Evolutionary conservation across 2,113 vertebrate species (phyloP).

Genomic region (Elephas maximus): DNA sequence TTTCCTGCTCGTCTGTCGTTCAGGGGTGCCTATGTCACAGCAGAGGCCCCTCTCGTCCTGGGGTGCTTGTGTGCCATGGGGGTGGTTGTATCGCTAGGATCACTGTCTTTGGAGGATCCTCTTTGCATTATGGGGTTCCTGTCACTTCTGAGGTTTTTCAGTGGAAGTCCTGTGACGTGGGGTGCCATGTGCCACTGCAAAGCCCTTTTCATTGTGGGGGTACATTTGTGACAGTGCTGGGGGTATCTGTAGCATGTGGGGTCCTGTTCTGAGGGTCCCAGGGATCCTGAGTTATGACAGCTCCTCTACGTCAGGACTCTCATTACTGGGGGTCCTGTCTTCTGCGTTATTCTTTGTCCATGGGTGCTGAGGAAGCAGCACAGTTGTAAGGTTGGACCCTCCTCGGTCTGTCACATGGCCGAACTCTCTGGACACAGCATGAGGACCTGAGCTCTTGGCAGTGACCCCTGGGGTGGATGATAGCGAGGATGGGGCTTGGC

Average conservation of each 20-base stretch:
- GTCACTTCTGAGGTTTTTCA: slow-evolving; percentile 33
- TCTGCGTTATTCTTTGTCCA: not conserved
- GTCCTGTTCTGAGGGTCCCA: not conserved
- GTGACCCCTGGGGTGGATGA: slow-evolving; percentile 12
- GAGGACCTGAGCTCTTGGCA: slow-evolving; percentile 41
- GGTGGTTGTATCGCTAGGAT: not conserved
- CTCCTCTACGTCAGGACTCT: not conserved
- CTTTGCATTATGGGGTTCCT: not conserved
- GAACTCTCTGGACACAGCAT: not conserved
- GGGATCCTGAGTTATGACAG: not conserved
- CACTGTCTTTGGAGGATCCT: not conserved
- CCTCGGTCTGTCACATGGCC: not conserved
- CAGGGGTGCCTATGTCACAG: not conserved
- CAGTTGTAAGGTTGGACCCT: not conserved
- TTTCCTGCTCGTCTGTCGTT: not conserved
- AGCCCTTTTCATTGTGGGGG: not conserved
- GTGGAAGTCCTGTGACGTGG: not conserved
- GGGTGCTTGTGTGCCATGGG: slow-evolving; percentile 24
- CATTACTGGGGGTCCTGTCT: not conserved
- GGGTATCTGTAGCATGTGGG: not conserved
- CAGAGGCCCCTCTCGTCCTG: not conserved
- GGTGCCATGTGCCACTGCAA: not conserved
- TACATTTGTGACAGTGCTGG: not conserved
- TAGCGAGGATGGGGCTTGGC: not conserved
- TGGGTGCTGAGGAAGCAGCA: not conserved